Evolutionary conservation across 1,140 invertebrate genomes (phyloP).

Genomic region (Oreohelix idahoensis): DNA sequence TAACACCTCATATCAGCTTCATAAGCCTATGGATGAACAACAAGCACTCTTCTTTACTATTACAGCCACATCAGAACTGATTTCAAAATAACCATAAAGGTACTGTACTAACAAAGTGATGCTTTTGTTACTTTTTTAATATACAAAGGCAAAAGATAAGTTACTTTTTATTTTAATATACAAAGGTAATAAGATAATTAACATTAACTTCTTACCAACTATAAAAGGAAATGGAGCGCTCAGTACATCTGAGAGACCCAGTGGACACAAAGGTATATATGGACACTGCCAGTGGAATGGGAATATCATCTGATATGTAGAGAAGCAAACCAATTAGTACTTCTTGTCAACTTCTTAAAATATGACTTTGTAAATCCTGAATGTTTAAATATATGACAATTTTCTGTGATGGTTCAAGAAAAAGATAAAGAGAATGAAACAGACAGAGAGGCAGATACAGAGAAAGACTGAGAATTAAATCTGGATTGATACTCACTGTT

Average conservation of each 20-base stretch:
- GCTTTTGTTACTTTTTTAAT: too few relatives aligned
- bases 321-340: background rate
- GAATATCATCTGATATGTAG: conserved; percentile 83
- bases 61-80: too few relatives aligned
- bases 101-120: too few relatives aligned
- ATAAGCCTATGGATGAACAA: too few relatives aligned
- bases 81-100: too few relatives aligned
- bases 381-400: background rate
- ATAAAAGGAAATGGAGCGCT: conserved; percentile 97
- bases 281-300: conserved; percentile 99
- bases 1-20: too few relatives aligned
- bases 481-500: conserved; percentile 76
- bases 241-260: conserved; percentile 88
- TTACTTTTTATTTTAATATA: background rate
- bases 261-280: conserved; percentile 98
- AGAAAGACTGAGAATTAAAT: background rate
- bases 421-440: background rate
- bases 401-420: background rate
- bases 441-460: background rate
- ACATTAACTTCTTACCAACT: conserved; percentile 84
- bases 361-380: background rate
- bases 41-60: too few relatives aligned
- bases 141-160: background rate
- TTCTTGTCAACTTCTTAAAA: background rate
- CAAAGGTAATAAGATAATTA: background rate